Conservation (phyloP, 2,797 vertebrate genomes). For the Poecilia picta region DNA sequence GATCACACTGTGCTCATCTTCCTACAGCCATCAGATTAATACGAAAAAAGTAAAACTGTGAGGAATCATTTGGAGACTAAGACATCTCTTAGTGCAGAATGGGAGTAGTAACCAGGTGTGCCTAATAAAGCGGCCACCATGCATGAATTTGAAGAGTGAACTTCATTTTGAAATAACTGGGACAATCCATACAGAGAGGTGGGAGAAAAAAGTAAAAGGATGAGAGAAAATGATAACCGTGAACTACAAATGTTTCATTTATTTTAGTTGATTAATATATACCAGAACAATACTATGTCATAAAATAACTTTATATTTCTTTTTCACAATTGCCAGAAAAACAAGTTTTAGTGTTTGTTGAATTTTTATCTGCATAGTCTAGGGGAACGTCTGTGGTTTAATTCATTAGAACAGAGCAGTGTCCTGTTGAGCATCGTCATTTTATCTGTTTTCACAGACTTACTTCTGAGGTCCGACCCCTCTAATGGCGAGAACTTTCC, state of each 20-base stretch:
- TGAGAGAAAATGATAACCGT: neutral
- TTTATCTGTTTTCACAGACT: slow-evolving; percentile 21
- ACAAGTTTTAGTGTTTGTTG: slow-evolving; percentile 11
- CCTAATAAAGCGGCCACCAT: neutral
- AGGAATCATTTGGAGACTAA: neutral
- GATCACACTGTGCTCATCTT: neutral
- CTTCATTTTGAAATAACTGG: neutral
- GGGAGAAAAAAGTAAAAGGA: neutral
- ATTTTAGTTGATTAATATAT: neutral
- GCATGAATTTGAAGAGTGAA: neutral
- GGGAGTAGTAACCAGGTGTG: neutral
- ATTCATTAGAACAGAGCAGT: slow-evolving; percentile 23
- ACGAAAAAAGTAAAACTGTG: neutral
- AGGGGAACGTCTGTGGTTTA: slow-evolving; percentile 7
- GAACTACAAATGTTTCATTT: neutral
- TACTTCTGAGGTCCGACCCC: slow-evolving; percentile 31
- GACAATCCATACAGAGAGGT: neutral
- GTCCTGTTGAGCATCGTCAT: slow-evolving; percentile 5
- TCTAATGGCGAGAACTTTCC: slow-evolving; percentile 1
- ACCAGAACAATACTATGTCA: neutral
- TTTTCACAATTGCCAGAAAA: slow-evolving; percentile 5
- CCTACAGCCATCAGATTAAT: neutral
- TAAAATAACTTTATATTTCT: slow-evolving; percentile 8
- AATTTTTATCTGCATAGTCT: slow-evolving; percentile 19
- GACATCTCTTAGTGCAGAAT: neutral